Base-by-base conservation (phyloP, 2,888 invertebrate genomes). In the Dione juno region DNA sequence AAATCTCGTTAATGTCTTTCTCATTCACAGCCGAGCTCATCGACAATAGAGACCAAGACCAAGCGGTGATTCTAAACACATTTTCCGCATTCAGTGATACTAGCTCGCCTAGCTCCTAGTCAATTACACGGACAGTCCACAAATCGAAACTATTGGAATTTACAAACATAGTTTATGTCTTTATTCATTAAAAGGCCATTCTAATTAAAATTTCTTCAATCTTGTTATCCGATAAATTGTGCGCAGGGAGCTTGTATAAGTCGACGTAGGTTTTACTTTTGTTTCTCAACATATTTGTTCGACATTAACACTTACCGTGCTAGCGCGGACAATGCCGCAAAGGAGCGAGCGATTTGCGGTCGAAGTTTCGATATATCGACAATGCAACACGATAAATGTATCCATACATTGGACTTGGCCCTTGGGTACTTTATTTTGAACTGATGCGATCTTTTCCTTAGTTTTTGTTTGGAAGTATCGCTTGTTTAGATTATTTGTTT, bases 181-280 rank as follows among this genome's bases (percentile, higher is more conserved):
- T 79, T 80, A 82, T 82, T 81, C 81, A 81, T 82, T 81, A 81
- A 81, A 81, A 78, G 79, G 77, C 79, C 77, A 78, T 79, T 80
- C 82, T 82, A 82, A 82, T 82, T 82, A 82, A 82, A 82, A 82
- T 82, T 82, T 75, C 77, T 81, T 73, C 68, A 76, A 75, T 71
- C 78, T 74, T 77, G 80, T 79, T 76, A 77, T 78, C 75, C 75
- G 77, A 82, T 82, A 82, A 82, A 82, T 82, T 77, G 74, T 77
- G 75, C 73, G 75, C 67, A 66, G 72, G 79, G 74, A 65, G 79
- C 79, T 75, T 80, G 81, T 80, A 73, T 70, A 71, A 58, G 72
- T 74, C 71, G 45, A 28, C 35, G 54, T 59, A 58, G 50, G 72
- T 74, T 76, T 75, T 77, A 74, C 70, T 79, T 77, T 78, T 81